These are phyloP conservation scores for Cyprinus carpio DNA, from an alignment of 2,113 vertebrate genomes.

Conservation along the genomic window DNA sequence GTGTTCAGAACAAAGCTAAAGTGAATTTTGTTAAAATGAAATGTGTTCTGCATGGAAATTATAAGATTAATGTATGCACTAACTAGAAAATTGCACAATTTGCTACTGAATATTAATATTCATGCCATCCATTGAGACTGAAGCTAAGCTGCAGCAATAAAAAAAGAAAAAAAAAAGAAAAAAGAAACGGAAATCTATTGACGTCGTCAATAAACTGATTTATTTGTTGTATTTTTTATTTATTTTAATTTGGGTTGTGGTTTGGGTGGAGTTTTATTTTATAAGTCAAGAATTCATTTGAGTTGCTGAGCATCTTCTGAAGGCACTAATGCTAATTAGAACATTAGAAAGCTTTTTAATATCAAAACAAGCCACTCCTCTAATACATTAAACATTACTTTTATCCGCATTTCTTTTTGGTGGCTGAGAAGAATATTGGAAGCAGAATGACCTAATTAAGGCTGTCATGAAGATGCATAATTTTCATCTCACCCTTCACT, in stretches of 20 bases:
- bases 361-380: conserved; percentile 44
- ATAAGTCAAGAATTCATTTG: conserved; percentile 42
- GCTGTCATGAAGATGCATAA: conserved; percentile 57
- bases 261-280: too few relatives aligned
- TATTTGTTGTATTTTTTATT: not conserved
- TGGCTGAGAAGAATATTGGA: conserved; percentile 42
- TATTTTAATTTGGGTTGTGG: conserved; percentile 33
- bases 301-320: conserved; percentile 33
- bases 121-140: not conserved
- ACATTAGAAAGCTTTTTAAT: conserved; percentile 48
- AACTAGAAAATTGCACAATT: not conserved
- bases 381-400: conserved; percentile 51
- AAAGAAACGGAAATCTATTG: not conserved
- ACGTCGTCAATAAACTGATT: not conserved
- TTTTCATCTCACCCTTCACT: conserved; percentile 54
- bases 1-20: not conserved
- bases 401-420: conserved; percentile 26
- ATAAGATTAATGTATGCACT: not conserved
- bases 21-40: not conserved
- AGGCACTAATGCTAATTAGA: conserved; percentile 55
- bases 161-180: too few relatives aligned
- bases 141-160: not conserved
- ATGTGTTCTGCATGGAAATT: not conserved
- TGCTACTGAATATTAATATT: not conserved
- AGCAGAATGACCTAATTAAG: conserved; percentile 58